Percentiles rank a stretch among this genome's conserved stretches.
phyloP scores from a whole-genome alignment of 2,113 vertebrate species.

The Gasterosteus aculeatus region DNA sequence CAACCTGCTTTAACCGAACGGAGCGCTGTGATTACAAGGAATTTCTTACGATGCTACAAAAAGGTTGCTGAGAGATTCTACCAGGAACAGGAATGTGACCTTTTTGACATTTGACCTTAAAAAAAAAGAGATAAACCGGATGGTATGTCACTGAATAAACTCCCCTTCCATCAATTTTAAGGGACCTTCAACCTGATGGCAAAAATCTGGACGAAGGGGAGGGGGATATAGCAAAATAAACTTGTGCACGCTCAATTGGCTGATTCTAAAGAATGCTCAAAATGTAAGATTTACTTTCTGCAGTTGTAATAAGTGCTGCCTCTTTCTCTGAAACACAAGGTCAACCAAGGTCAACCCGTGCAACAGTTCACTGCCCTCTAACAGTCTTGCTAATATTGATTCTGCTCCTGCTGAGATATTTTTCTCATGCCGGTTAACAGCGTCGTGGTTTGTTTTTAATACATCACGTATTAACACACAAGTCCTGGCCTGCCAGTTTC shows the following conservation, averaged over 20 bases:
- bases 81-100: conserved; percentile 76
- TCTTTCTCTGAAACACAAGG: background rate
- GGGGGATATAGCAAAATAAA: background rate
- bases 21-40: conserved; percentile 33
- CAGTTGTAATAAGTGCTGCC: background rate
- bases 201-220: conserved; percentile 13
- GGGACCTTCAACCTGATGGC: background rate
- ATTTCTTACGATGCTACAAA: conserved; percentile 17
- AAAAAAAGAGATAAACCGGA: conserved; percentile 58
- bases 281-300: background rate
- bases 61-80: conserved; percentile 46
- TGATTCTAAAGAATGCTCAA: background rate
- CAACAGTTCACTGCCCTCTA: background rate
- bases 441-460: background rate
- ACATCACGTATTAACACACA: conserved; percentile 12
- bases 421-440: background rate
- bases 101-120: conserved; percentile 63
- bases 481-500: conserved; percentile 28
- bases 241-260: background rate
- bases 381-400: conserved; percentile 11
- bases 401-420: background rate
- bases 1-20: background rate
- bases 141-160: conserved; percentile 49
- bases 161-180: conserved; percentile 18
- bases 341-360: background rate